phyloP scores from a whole-genome alignment of 2,797 vertebrate genomes.

The Emydoidea blandingii region DNA sequence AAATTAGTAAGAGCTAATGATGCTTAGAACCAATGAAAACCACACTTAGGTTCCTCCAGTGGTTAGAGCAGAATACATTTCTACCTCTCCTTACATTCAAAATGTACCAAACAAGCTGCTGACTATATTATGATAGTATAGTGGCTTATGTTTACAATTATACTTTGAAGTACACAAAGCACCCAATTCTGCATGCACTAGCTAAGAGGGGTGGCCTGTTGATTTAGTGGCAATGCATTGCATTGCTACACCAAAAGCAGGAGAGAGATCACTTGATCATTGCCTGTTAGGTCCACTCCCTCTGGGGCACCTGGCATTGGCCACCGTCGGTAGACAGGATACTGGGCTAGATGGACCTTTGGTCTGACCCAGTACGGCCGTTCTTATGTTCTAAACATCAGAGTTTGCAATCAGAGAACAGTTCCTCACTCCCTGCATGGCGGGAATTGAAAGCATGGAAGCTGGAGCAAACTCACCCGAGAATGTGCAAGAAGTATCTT shows the following conservation, averaged over 20 bases:
- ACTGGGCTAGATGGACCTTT: too few relatives aligned
- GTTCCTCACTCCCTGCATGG: neutral
- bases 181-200: neutral
- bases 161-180: neutral
- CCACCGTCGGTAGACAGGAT: too few relatives aligned
- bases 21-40: neutral
- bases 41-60: neutral
- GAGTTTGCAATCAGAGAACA: neutral
- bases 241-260: neutral
- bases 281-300: too few relatives aligned
- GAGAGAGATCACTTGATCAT: too few relatives aligned
- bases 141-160: neutral
- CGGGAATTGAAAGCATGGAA: neutral
- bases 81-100: neutral
- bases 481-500: neutral
- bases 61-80: neutral
- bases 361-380: too few relatives aligned
- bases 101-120: neutral
- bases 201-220: neutral
- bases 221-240: neutral
- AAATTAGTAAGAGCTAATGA: neutral
- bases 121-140: neutral
- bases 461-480: neutral
- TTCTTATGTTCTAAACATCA: neutral
- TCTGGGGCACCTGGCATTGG: too few relatives aligned